phyloP scores from a whole-genome alignment of 1,140 invertebrate species.

The Macrotrachela quadricornifera region DNA sequence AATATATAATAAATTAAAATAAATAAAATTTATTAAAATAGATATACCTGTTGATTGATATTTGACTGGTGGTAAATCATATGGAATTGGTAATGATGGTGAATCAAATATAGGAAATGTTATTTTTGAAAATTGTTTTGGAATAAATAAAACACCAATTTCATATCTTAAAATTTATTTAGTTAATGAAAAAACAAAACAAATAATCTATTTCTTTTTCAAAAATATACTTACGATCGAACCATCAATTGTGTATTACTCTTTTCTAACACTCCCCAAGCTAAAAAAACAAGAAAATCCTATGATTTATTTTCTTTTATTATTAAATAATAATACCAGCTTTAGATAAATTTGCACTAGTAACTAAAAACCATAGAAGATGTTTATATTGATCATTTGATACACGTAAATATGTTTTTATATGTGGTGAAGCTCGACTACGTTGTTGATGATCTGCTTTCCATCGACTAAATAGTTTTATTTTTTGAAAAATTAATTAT shows the following conservation, averaged over 20 bases:
- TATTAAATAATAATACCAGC: neutral
- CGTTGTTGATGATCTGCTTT: neutral
- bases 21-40: neutral
- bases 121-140: neutral
- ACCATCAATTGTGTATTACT: constrained; percentile 6
- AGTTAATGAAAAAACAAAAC: too few species aligned
- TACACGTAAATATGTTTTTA: constrained; percentile 7
- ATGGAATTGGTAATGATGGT: neutral
- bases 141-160: constrained; percentile 6
- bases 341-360: constrained; percentile 9
- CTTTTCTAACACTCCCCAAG: constrained; percentile 5
- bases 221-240: neutral
- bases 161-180: neutral
- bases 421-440: constrained; percentile 9
- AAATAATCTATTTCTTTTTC: too few species aligned
- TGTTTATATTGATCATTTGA: constrained; percentile 3
- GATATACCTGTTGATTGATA: neutral
- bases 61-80: constrained; percentile 5
- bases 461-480: constrained; percentile 5
- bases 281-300: neutral
- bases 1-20: neutral
- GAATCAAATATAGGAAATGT: neutral
- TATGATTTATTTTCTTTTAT: too few species aligned
- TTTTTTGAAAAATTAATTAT: too few species aligned
- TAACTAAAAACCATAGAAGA: constrained; percentile 8